Evolutionary conservation across 2,113 vertebrate genomes (phyloP).

Genomic region (Stegostoma tigrinum): DNA sequence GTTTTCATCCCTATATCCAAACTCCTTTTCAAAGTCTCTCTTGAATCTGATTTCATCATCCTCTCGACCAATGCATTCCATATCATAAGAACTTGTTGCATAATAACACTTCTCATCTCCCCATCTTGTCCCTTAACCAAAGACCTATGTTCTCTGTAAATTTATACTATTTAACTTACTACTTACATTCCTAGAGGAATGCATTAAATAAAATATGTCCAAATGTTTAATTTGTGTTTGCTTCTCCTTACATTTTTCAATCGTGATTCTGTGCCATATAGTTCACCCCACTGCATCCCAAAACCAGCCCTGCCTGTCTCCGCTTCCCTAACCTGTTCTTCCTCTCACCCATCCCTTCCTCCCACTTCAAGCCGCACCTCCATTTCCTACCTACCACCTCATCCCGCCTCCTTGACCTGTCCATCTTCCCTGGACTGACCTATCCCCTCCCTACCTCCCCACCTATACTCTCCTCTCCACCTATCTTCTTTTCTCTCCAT

Average conservation of each 20-base stretch:
- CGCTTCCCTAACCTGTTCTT: no score
- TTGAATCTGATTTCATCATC: neutral
- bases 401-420: no score
- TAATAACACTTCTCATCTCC: neutral
- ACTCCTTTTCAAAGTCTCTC: neutral
- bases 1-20: neutral
- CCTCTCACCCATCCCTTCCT: no score
- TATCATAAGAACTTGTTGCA: neutral
- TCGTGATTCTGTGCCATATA: no score
- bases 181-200: neutral
- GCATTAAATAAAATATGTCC: neutral
- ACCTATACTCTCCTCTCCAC: no score
- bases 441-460: no score
- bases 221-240: neutral
- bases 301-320: no score
- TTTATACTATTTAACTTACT: neutral
- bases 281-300: no score
- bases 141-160: neutral
- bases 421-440: no score
- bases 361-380: no score
- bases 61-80: neutral
- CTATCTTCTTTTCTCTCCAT: no score
- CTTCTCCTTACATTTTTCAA: neutral
- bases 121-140: neutral
- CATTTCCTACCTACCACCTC: no score